Conservation (phyloP, 2,888 invertebrate species). For the Druceiella hillmani region DNA sequence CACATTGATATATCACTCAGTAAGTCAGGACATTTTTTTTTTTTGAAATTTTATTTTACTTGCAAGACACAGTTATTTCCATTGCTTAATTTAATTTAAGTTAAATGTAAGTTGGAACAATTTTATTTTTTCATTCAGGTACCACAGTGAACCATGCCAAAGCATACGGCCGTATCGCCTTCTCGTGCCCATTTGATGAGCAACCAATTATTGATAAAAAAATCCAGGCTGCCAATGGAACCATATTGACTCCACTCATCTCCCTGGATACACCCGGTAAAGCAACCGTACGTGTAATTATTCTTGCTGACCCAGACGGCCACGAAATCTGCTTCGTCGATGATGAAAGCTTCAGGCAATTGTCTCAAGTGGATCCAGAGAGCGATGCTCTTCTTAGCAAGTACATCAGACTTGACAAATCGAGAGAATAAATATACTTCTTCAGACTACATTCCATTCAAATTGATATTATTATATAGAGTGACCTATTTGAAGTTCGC, state of each 20-base stretch:
- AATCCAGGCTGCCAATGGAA: slow-evolving; percentile 64
- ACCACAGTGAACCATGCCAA: slow-evolving; percentile 72
- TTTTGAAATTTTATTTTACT: no score
- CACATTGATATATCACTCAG: no score
- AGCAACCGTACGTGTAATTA: slow-evolving; percentile 93
- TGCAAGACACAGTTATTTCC: no score
- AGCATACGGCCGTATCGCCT: slow-evolving; percentile 94
- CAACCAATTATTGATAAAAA: slow-evolving; percentile 71
- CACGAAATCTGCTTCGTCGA: slow-evolving; percentile 99
- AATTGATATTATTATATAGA: no score
- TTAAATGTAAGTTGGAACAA: no score
- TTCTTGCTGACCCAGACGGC: slow-evolving; percentile 92
- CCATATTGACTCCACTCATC: slow-evolving; percentile 82
- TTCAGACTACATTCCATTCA: no score
- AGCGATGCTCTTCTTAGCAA: slow-evolving; percentile 75
- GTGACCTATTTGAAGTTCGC: no score
- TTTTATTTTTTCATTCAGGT: no score
- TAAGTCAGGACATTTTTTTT: no score
- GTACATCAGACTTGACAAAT: slow-evolving; percentile 66
- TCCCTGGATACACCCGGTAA: slow-evolving; percentile 97
- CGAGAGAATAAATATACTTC: slow-evolving; percentile 42
- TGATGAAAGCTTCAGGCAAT: slow-evolving; percentile 85
- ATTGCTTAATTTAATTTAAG: no score
- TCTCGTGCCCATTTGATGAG: slow-evolving; percentile 75
- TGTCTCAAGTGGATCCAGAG: slow-evolving; percentile 81